Conservation (phyloP, 2,113 vertebrate species). For the Paratilapia polleni region DNA sequence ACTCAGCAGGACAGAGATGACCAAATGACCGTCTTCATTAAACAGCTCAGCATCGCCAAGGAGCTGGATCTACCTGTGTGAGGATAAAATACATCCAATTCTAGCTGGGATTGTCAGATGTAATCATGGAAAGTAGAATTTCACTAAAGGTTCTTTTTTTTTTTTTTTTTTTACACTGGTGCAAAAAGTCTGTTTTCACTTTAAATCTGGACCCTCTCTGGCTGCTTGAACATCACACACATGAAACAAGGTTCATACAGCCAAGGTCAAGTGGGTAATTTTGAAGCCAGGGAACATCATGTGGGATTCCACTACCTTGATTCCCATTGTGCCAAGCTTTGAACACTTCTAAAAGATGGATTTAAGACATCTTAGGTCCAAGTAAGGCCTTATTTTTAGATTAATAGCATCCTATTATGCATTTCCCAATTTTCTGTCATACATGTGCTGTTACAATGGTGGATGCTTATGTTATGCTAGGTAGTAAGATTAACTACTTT, state of each 20-base stretch:
- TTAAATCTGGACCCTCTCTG: too few species aligned
- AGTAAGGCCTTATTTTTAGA: background rate
- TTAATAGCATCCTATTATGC: too few species aligned
- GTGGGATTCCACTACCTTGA: too few species aligned
- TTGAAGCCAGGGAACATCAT: background rate
- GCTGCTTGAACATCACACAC: background rate
- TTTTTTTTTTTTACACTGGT: too few species aligned
- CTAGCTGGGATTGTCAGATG: background rate
- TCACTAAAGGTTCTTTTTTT: too few species aligned
- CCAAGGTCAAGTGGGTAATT: background rate
- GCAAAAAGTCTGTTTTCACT: too few species aligned
- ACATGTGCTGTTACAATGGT: too few species aligned
- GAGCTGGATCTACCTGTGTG: constrained; percentile 65
- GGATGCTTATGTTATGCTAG: too few species aligned
- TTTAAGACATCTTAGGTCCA: background rate
- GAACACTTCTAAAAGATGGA: background rate
- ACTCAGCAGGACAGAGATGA: constrained; percentile 53
- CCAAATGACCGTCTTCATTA: constrained; percentile 63
- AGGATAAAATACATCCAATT: constrained; percentile 18
- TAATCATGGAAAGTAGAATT: background rate
- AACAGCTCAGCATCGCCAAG: constrained; percentile 69
- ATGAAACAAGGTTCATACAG: background rate
- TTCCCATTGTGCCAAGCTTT: background rate
- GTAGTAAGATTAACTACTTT: too few species aligned
- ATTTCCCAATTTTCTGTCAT: too few species aligned